Evolutionary conservation across 92 coral and sea anemone genomes (phyloP).

Genomic region (Epizoanthus illoricatus): DNA sequence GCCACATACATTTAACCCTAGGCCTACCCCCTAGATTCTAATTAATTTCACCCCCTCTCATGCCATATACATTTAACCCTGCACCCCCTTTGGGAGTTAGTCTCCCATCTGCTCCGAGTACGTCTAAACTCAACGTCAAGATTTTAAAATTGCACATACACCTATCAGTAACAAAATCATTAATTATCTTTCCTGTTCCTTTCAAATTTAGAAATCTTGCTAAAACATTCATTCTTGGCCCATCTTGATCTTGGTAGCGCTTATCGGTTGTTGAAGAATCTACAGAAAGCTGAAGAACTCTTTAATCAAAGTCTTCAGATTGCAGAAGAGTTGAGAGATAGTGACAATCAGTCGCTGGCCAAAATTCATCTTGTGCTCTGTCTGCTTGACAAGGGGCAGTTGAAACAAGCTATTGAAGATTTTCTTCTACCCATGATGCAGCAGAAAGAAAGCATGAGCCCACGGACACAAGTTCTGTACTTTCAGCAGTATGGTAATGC

Average conservation of each 20-base stretch:
- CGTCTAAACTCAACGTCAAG: too few relatives aligned
- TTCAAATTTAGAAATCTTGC: background rate
- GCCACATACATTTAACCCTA: too few relatives aligned
- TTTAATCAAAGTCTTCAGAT: conserved; percentile 39
- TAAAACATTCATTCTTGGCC: conserved; percentile 40
- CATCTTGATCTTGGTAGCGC: conserved; percentile 43
- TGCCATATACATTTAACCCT: too few relatives aligned
- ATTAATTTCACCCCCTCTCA: too few relatives aligned
- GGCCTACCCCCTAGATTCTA: too few relatives aligned
- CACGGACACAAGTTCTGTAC: conserved; percentile 44
- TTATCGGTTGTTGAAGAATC: conserved; percentile 51
- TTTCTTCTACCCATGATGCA: conserved; percentile 51
- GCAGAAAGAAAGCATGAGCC: conserved; percentile 34
- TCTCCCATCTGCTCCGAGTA: too few relatives aligned
- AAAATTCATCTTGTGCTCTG: conserved; percentile 60
- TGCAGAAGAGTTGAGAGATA: conserved; percentile 42
- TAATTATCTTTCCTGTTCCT: background rate
- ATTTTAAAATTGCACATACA: background rate
- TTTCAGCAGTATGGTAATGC: conserved; percentile 64
- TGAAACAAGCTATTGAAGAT: conserved; percentile 49
- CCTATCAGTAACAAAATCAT: background rate
- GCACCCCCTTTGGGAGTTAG: too few relatives aligned
- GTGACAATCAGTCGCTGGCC: conserved; percentile 44
- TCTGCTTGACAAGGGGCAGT: conserved; percentile 63
- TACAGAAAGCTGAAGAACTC: conserved; percentile 40